Evolutionary conservation across 2,797 vertebrate genomes (phyloP), one percentile per base, ranked within the genome.

Genomic region (Mallotus villosus): DNA sequence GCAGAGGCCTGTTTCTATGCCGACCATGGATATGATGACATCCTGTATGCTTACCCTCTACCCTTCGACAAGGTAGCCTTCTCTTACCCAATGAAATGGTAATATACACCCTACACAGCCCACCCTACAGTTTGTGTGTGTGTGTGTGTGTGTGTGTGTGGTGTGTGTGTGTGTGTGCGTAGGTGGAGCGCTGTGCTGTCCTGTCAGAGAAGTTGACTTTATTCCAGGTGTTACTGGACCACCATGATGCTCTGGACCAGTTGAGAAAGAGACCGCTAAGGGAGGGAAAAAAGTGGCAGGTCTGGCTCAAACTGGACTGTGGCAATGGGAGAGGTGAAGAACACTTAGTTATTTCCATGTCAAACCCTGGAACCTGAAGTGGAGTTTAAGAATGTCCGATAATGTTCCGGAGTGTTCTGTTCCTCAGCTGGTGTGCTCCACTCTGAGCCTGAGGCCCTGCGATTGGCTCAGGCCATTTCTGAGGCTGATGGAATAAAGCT

Each of bases 281-380:
- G 19, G 67, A 46, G 0, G 91, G 90, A 5, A 92, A 87, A 71
- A 80, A 72, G 37, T 96, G 95, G 95, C 91, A 88, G 0, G 86
- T 93, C 27, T 95, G 94, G 95, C 81, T 96, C 72, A 95, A 95
- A 76, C 86, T 95, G 0, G 94, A 96, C 78, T 96, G 95, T 2
- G 87, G 91, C 7, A 96, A 95, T 0, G 90, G 88, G n/a, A 86
- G 95, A 92, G 95, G 94, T 94, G 75, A 49, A n/a, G 19, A 55
- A 55, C 51, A n/a, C 51, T 11, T 17, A n/a, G 41, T 46, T 46
- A 11, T 46, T 11, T 46, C 41, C 41, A 46, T 46, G 41, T 55
- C 2, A 55, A 53, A 55, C 5, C 16, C 17, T 55, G 41, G 11
- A 46, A 46, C 8, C 41, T 46, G 41, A 46, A 46, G 41, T 46